Conservation (phyloP, 2,797 vertebrate genomes). For the Gymnopithys bicolor region DNA sequence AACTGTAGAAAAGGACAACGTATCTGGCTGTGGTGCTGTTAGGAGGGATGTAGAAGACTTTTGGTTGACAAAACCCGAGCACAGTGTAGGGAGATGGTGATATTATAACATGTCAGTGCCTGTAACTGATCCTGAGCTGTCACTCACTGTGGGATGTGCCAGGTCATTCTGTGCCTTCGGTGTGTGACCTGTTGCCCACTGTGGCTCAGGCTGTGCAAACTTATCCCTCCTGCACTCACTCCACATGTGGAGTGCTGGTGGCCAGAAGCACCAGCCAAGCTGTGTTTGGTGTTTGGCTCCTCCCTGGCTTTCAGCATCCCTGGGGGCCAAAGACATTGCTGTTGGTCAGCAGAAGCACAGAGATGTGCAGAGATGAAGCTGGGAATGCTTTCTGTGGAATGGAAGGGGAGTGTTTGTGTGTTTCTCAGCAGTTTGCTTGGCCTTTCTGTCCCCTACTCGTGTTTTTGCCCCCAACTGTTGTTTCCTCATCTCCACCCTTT, state of each 20-base stretch:
- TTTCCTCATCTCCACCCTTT: background rate
- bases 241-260: background rate
- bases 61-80: background rate
- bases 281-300: background rate
- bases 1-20: background rate
- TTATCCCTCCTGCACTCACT: background rate
- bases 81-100: background rate
- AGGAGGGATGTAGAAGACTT: background rate
- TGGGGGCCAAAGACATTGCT: background rate
- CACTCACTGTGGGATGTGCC: background rate
- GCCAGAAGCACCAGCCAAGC: background rate
- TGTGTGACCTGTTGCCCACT: background rate
- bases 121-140: background rate
- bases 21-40: background rate
- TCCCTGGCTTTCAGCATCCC: background rate
- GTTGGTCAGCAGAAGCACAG: background rate
- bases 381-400: background rate
- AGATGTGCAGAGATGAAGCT: background rate
- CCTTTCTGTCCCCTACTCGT: background rate
- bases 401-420: background rate
- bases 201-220: accelerated
- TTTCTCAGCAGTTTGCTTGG: background rate
- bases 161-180: background rate
- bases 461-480: background rate
- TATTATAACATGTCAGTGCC: accelerated